Evolutionary conservation across 1,140 invertebrate species (phyloP), one percentile per base, ranked within the genome.

Genomic region (Whitmania pigra): DNA sequence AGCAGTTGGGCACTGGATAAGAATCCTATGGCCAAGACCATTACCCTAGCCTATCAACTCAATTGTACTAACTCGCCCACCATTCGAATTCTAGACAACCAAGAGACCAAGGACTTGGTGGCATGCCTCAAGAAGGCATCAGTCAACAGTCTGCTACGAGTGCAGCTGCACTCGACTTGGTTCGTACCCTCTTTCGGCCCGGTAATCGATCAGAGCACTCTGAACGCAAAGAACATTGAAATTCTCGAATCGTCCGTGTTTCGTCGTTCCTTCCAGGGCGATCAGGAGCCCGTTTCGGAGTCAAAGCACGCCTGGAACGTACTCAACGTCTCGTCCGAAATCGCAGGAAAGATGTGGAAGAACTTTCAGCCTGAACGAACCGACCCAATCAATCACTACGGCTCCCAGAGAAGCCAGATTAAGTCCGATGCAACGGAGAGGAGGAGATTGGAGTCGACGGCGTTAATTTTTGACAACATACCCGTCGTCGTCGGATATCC

Each of bases 1-100:
- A 91, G 91, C 75, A 91, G 91, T 0, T 95, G 91, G 92, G 93
- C 93, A 0, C 82, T 95, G 73, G 90, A 93, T 69, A 87, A 89
- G 75, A 90, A 93, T 76, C 91, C 93, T 0, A 87, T 89, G 71
- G 87, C 88, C 77, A 93, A 93, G 78, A 91, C 93, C 0, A 87
- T 88, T 55, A 87, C 92, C 80, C 88, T 95, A 73, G 90, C 91
- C 13, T 87, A 87, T 76, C 88, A 89, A 17, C 5, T 68, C 67
- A 68, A 68, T 25, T 68, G 67, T 17, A 49, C 43, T 17, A 4
- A 49, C 2, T 68, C 67, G 17, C 25, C 40, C 1, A 29, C n/a
- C 20, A 6, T n/a, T 22, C 22, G 67, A 6, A 17, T 68, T n/a
- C 73, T 77, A 27, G 75, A 80, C 69, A 49, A 4, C 11, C 43